These are phyloP conservation scores for Hippocampus comes DNA, from an alignment of 2,113 vertebrate species.

Conservation along the genomic window DNA sequence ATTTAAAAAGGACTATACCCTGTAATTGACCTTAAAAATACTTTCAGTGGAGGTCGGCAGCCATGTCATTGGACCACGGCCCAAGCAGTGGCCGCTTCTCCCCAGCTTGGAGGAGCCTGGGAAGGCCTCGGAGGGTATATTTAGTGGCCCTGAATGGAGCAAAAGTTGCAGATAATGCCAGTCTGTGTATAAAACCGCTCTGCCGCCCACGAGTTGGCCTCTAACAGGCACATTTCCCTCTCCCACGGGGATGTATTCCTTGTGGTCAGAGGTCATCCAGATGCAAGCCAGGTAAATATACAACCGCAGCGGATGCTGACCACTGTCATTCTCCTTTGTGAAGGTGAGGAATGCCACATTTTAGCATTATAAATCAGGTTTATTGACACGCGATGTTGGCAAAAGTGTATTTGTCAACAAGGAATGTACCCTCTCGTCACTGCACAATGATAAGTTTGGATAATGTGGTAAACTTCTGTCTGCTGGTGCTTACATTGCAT, in stretches of 20 bases:
- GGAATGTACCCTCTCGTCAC: background rate
- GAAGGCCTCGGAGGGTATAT: constrained; percentile 75
- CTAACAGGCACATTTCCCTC: constrained; percentile 54
- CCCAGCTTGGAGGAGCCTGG: constrained; percentile 71
- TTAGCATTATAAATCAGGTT: background rate
- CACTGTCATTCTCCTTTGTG: background rate
- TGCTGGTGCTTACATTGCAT: background rate
- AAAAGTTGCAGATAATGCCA: constrained; percentile 75
- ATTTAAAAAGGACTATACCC: constrained; percentile 76
- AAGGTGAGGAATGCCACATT: constrained; percentile 12
- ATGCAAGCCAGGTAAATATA: constrained; percentile 37
- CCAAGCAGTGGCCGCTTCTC: constrained; percentile 66
- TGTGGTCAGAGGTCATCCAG: constrained; percentile 49
- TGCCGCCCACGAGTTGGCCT: constrained; percentile 62
- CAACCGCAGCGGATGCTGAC: constrained; percentile 19
- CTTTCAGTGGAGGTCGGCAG: constrained; percentile 76
- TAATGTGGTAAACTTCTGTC: background rate
- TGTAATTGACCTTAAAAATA: constrained; percentile 86
- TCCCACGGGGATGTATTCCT: constrained; percentile 57
- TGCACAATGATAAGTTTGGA: constrained; percentile 1
- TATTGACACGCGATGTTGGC: background rate
- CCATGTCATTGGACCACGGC: constrained; percentile 76
- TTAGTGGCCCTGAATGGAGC: constrained; percentile 73
- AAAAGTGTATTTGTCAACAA: background rate
- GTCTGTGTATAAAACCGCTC: constrained; percentile 73